Evolutionary conservation across 2,888 invertebrate genomes (phyloP), one percentile per base, ranked within the genome.

Genomic region (Vesta saturnalis): DNA sequence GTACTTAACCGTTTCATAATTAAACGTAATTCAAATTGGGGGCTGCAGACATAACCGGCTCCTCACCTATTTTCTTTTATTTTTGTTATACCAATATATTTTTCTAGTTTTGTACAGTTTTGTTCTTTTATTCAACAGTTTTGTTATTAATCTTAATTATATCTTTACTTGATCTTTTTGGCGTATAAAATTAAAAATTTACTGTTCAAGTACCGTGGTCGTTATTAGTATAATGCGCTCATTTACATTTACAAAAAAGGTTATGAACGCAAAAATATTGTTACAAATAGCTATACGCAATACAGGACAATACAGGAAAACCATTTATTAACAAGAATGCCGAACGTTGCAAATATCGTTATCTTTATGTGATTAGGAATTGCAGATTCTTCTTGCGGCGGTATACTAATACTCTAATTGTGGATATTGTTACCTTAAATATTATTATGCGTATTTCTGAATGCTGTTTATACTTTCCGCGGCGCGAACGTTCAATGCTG

Each of bases 81-180:
- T 39, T 39, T 39, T 39, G 12, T 39, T 39, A 39, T 39, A 39
- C 39, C 39, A 10, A 39, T 39, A 39, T 39, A 12, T 39, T 39
- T 1, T 39, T 39, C 39, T 39, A 39, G 39, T 39, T 39, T 39
- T 39, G 39, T 39, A 39, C 39, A 39, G 39, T 39, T 39, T 39
- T 39, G 39, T 39, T 39, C 39, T 39, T 39, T 39, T 39, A 39
- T 39, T 39, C 39, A 39, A 39, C 39, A 39, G 39, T 39, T 39
- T n/a, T n/a, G 39, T 39, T 39, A 39, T 39, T 39, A 39, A 39
- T 39, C 39, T 1, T n/a, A 39, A 8, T n/a, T 1, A 39, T 39
- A 39, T 39, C 2, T n/a, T n/a, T n/a, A 12, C 8, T n/a, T n/a
- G 8, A n/a, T 39, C 39, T 39, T 3, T 39, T n/a, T n/a, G n/a